Evolutionary conservation across 2,888 invertebrate species (phyloP), one percentile per base, ranked within the genome.

Genomic region (Dryocosmus kuriphilus): DNA sequence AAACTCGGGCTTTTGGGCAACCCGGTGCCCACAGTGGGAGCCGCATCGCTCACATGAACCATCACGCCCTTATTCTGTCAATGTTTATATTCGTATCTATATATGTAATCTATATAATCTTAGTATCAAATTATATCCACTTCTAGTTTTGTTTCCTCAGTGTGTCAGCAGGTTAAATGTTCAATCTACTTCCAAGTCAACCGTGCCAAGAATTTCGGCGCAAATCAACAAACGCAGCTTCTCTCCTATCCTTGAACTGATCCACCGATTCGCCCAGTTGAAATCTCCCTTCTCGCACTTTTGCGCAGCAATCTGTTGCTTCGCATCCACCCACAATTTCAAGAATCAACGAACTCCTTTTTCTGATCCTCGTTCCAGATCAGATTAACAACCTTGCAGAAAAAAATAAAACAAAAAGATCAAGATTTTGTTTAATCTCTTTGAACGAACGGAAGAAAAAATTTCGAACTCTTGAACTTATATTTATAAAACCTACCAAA

Each of bases 1-100:
- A 97, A 97, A 90, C 96, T 97, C 84, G 97, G 97, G 88, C 96
- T 96, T 92, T 97, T 97, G 86, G 97, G 97, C 90, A 97, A 95
- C 85, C 96, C 96, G 91, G 85, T 88, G 74, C 87, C 87, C 80
- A 90, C 74, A 57, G 90, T 86, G 16, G 91, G 89, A 41, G 87
- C 86, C 81, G 89, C 88, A 82, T 90, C 91, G 77, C 90, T 89
- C 77, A 91, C 91, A 82, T 90, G 91, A 85, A 91, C 91, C 91
- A 91, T 91, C 51, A 75, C 79, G 76, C 77, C 74, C 63, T 27
- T 41, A 14, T 76, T 51, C 14, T 35, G 16, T 41, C 14, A 22
- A 35, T 27, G 32, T 27, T 41, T 41, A 22, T 38, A 41, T 67
- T 65, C 27, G 30, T 62, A 35, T 63, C 1, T n/a, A 8, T 62